Conservation (phyloP, 2,797 vertebrate species). For the Sebastes hubbsi region DNA sequence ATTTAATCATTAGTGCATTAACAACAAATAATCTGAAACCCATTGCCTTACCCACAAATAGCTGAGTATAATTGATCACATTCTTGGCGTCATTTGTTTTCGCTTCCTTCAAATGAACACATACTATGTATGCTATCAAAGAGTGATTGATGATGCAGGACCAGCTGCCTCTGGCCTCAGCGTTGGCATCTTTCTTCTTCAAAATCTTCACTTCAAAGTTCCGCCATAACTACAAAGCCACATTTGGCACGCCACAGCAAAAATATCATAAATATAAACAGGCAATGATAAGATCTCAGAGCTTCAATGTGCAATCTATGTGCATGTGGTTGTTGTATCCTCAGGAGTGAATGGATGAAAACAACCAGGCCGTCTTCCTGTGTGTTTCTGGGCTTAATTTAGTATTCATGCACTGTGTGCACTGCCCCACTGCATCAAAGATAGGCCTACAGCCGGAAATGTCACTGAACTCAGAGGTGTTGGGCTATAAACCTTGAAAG, state of each 20-base stretch:
- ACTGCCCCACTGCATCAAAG: conserved; percentile 19
- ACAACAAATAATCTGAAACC: background rate
- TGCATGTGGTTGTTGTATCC: background rate
- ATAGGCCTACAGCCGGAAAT: conserved; percentile 23
- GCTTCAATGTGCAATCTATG: background rate
- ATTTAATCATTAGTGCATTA: background rate
- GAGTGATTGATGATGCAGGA: background rate
- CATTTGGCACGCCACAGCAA: background rate
- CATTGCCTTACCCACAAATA: background rate
- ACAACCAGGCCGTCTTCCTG: background rate
- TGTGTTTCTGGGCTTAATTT: conserved; percentile 8
- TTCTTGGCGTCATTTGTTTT: background rate
- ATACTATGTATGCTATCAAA: background rate
- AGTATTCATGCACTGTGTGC: conserved; percentile 29
- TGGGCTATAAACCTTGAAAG: background rate
- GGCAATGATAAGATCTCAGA: background rate
- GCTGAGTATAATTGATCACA: background rate
- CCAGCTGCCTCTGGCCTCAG: background rate
- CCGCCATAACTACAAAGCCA: background rate
- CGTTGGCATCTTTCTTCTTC: background rate
- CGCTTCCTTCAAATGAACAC: background rate
- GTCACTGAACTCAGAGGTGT: conserved; percentile 29
- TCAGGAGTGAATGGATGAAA: background rate
- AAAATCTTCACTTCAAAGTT: conserved; percentile 8
- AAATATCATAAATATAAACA: conserved; percentile 23